Conservation (phyloP, 2,888 invertebrate species). For the Emesis russula region DNA sequence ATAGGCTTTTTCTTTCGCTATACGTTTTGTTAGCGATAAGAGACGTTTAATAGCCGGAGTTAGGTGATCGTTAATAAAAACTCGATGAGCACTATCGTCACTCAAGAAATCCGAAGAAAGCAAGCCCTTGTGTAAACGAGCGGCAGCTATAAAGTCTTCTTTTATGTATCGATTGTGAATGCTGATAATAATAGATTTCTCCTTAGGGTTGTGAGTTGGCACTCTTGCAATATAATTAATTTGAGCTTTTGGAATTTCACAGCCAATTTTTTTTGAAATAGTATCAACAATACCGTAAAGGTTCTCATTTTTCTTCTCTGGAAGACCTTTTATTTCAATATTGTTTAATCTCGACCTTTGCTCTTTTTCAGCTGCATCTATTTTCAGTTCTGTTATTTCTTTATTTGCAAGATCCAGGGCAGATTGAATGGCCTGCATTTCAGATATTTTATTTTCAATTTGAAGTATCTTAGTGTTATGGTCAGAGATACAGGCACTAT, state of each 20-base stretch:
- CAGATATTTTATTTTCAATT: background rate
- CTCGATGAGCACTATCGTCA: background rate
- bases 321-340: background rate
- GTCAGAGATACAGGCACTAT: background rate
- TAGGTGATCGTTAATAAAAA: slow-evolving; percentile 21
- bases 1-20: background rate
- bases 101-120: background rate
- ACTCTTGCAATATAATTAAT: background rate
- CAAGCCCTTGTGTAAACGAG: background rate
- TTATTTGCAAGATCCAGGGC: background rate
- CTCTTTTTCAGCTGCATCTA: background rate
- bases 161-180: background rate
- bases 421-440: background rate
- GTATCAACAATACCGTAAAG: background rate
- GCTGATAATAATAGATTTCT: background rate
- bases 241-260: background rate
- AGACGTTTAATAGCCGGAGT: background rate
- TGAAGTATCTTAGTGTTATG: background rate
- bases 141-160: background rate
- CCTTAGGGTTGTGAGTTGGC: background rate
- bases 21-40: background rate
- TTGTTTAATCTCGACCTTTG: background rate
- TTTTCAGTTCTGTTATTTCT: background rate
- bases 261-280: background rate
- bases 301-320: background rate